Percentiles rank a stretch among this genome's conserved stretches.
These are phyloP conservation scores for Peromyscus melanophrys DNA, from an alignment of 2,797 vertebrate genomes.

Conservation along the genomic window DNA sequence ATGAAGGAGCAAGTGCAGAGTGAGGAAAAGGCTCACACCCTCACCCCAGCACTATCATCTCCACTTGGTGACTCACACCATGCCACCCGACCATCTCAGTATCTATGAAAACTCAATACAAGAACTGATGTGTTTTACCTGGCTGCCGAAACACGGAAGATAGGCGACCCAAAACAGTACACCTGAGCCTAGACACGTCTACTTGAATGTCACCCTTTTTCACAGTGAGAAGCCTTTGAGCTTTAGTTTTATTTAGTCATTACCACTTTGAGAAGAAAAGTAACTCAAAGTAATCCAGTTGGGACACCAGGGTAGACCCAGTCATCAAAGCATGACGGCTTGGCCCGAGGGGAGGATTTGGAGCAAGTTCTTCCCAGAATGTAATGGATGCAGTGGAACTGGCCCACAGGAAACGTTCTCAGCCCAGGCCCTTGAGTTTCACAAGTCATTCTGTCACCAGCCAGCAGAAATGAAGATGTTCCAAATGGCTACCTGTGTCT, in stretches of 20 bases:
- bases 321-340: neutral
- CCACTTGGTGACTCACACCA: slow-evolving; percentile 56
- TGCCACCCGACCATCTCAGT: neutral
- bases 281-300: neutral
- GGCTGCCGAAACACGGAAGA: neutral
- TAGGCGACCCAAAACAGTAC: neutral
- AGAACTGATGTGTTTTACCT: neutral
- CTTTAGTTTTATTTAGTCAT: neutral
- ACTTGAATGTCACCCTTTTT: neutral
- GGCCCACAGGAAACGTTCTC: neutral
- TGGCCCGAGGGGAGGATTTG: slow-evolving; percentile 46
- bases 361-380: neutral
- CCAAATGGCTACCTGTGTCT: neutral
- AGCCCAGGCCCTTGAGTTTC: slow-evolving; percentile 5
- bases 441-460: neutral
- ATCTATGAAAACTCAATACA: neutral
- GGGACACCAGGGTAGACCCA: neutral
- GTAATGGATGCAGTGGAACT: neutral
- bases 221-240: neutral
- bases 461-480: neutral
- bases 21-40: slow-evolving; percentile 74
- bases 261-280: neutral
- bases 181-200: neutral
- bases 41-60: neutral
- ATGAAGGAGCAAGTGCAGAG: slow-evolving; percentile 75